A percentile compares a stretch with the other conserved stretches of the same genome.
Evolutionary conservation across 2,888 invertebrate genomes (phyloP).

Genomic region (Tortrix viridana): DNA sequence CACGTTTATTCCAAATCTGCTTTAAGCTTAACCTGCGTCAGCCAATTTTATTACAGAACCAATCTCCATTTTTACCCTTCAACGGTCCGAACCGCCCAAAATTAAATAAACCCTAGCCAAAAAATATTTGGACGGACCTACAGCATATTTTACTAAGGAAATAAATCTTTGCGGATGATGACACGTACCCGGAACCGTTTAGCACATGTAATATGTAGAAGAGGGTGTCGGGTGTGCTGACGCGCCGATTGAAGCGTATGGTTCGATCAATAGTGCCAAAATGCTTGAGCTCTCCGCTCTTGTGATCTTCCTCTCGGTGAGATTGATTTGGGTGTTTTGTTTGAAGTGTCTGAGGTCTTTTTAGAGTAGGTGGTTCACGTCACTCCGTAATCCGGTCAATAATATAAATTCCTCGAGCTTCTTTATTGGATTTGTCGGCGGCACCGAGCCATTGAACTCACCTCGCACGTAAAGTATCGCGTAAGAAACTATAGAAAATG

Average conservation of each 20-base stretch:
- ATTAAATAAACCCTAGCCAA: slow-evolving; percentile 40
- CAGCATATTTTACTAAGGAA: slow-evolving; percentile 42
- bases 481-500: slow-evolving; percentile 64
- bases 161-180: slow-evolving; percentile 60
- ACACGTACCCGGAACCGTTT: slow-evolving; percentile 66
- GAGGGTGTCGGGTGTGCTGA: slow-evolving; percentile 67
- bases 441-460: slow-evolving; percentile 67
- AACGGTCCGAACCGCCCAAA: slow-evolving; percentile 32
- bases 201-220: slow-evolving; percentile 73
- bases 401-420: slow-evolving; percentile 78
- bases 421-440: slow-evolving; percentile 79
- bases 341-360: slow-evolving; percentile 54
- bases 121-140: slow-evolving; percentile 38
- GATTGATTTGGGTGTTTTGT: slow-evolving; percentile 47
- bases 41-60: slow-evolving; percentile 43
- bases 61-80: slow-evolving; percentile 46
- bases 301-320: slow-evolving; percentile 47
- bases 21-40: slow-evolving; percentile 36
- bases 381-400: slow-evolving; percentile 78
- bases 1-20: slow-evolving; percentile 9
- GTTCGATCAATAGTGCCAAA: slow-evolving; percentile 74
- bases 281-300: slow-evolving; percentile 57
- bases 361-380: slow-evolving; percentile 64
- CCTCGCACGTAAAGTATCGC: slow-evolving; percentile 59
- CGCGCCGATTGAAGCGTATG: slow-evolving; percentile 75